These are phyloP conservation scores for Semaprochilodus insignis DNA, from an alignment of 2,797 vertebrate species.

Conservation along the genomic window DNA sequence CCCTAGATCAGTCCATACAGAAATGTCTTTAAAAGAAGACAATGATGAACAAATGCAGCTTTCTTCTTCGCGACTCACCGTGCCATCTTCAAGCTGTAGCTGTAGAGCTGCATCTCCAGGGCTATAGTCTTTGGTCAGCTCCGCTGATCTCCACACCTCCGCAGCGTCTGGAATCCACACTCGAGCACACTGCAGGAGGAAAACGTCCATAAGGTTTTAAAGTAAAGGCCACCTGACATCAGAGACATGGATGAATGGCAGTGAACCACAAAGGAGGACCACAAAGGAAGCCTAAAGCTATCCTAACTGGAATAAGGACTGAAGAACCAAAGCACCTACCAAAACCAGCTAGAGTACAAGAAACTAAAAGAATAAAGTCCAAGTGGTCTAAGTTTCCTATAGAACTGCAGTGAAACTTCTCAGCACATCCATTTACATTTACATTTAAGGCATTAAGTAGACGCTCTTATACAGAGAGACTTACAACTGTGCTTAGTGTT, in stretches of 20 bases:
- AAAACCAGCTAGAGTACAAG: no score
- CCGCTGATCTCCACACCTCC: slow-evolving; percentile 94
- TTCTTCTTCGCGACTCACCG: slow-evolving; percentile 73
- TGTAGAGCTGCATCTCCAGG: slow-evolving; percentile 86
- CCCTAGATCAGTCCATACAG: not conserved
- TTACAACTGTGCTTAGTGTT: no score
- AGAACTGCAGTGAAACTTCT: no score
- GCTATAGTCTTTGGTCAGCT: slow-evolving; percentile 88
- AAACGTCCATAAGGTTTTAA: not conserved
- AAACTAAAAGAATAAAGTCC: no score
- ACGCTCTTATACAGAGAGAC: no score
- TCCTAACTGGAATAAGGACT: not conserved
- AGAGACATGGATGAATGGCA: not conserved
- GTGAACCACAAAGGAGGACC: no score
- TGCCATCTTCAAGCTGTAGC: slow-evolving; percentile 90
- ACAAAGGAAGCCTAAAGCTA: no score
- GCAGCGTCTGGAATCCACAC: slow-evolving; percentile 94
- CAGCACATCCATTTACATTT: not conserved
- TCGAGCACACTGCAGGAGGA: slow-evolving; percentile 85
- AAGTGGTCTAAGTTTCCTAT: no score
- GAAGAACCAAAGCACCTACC: no score
- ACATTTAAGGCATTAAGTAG: no score
- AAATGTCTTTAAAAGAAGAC: not conserved
- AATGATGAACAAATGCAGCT: not conserved
- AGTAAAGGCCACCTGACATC: not conserved